Percentiles rank a stretch among this genome's conserved stretches.
These are phyloP conservation scores for Meganola albula DNA, from an alignment of 2,888 invertebrate species.

Conservation along the genomic window DNA sequence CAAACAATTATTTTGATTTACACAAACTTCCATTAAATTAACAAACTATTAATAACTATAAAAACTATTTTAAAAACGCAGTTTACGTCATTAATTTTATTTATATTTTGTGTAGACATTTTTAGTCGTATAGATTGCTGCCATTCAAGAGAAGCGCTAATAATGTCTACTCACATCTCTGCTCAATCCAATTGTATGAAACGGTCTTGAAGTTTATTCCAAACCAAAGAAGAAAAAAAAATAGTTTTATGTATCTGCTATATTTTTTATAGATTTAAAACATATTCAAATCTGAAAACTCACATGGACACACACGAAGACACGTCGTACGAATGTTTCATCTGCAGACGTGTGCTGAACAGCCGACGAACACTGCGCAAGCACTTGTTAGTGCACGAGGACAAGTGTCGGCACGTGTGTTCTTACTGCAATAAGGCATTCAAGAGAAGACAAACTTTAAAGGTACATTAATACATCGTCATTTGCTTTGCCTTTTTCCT, in stretches of 20 bases:
- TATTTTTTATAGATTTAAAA: slow-evolving; percentile 69
- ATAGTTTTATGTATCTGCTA: too few species aligned
- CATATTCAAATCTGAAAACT: slow-evolving; percentile 74
- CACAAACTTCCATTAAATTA: too few species aligned
- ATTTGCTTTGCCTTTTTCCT: too few species aligned
- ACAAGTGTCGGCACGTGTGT: slow-evolving; percentile 72
- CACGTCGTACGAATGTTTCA: slow-evolving; percentile 73
- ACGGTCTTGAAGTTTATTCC: not conserved
- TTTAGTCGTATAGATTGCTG: too few species aligned
- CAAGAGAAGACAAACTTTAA: slow-evolving; percentile 70
- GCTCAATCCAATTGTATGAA: not conserved
- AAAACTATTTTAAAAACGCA: too few species aligned
- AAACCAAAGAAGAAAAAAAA: not conserved
- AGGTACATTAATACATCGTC: slow-evolving; percentile 45
- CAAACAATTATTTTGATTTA: too few species aligned
- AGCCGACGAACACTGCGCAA: slow-evolving; percentile 74
- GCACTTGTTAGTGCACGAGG: slow-evolving; percentile 73
- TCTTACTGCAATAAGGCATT: slow-evolving; percentile 76
- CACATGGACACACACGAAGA: slow-evolving; percentile 76
- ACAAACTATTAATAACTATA: too few species aligned
- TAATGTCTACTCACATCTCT: not conserved
- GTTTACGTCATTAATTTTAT: too few species aligned
- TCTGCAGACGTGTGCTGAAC: slow-evolving; percentile 71
- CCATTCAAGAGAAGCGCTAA: too few species aligned
- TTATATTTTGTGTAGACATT: too few species aligned